A percentile compares a stretch with the other conserved stretches of the same genome.
These are phyloP conservation scores for Tragelaphus eurycerus DNA, from an alignment of 2,797 vertebrate species.

Conservation along the genomic window DNA sequence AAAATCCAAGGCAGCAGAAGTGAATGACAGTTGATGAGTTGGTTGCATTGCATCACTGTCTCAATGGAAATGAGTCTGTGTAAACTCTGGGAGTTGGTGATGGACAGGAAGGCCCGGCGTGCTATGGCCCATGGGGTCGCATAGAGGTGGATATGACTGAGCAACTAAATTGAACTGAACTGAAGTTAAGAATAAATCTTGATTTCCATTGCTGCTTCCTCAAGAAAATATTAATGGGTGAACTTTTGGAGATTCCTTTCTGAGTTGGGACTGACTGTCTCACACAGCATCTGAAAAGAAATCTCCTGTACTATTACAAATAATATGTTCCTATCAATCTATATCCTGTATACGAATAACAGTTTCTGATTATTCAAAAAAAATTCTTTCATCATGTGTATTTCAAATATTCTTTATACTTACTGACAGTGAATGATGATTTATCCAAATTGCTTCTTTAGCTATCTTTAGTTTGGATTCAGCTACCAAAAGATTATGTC, in stretches of 20 bases:
- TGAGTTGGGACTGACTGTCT: background rate
- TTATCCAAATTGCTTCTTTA: background rate
- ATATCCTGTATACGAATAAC: background rate
- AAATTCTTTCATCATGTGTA: background rate
- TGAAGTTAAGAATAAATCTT: background rate
- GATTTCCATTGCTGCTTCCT: background rate
- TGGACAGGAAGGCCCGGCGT: fast-evolving
- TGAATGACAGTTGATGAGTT: fast-evolving
- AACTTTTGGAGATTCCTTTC: background rate
- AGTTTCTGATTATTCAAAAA: background rate
- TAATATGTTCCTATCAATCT: background rate
- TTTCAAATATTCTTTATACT: background rate
- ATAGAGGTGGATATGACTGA: background rate
- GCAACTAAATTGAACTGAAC: background rate
- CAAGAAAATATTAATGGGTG: background rate
- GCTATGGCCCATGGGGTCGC: background rate
- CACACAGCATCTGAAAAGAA: background rate
- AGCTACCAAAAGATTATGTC: background rate
- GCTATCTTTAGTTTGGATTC: background rate
- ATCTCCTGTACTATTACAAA: background rate
- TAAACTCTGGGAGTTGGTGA: background rate
- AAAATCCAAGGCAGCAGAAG: background rate
- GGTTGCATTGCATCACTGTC: fast-evolving
- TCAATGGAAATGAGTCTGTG: background rate
- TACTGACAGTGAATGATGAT: background rate